Percentiles rank a stretch among this genome's conserved stretches.
phyloP scores from a whole-genome alignment of 2,797 vertebrate species.

The Ambastaia sidthimunki region DNA sequence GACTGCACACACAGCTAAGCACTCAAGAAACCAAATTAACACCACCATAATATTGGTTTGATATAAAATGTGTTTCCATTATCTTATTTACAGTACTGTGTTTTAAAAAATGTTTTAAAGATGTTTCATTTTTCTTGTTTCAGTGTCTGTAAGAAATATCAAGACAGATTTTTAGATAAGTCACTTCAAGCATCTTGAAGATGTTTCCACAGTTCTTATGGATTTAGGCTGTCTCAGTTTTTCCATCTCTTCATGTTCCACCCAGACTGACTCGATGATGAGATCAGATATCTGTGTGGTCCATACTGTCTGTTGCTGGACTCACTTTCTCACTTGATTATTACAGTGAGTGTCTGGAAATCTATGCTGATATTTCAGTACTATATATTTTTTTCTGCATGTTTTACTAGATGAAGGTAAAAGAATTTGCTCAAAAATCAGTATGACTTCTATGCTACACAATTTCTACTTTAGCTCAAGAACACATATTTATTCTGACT shows the following conservation, averaged over 20 bases:
- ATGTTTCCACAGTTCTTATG: no score
- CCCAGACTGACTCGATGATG: no score
- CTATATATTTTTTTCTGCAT: no score
- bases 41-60: neutral
- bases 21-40: neutral
- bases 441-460: neutral
- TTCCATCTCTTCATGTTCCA: no score
- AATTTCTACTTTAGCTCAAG: neutral
- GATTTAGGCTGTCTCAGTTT: no score
- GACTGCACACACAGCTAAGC: slow-evolving; percentile 35
- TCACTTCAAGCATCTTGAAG: neutral
- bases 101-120: neutral
- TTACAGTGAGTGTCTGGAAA: no score
- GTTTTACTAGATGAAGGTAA: no score
- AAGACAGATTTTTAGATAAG: neutral
- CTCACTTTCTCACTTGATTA: neutral
- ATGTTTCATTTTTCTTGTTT: neutral
- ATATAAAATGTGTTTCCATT: neutral
- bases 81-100: neutral
- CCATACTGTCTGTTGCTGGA: neutral
- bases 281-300: no score
- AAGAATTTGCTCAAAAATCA: no score
- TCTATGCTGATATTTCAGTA: no score
- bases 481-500: neutral
- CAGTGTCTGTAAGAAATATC: neutral